Percentiles rank a stretch among this genome's conserved stretches.
These are phyloP conservation scores for Aproaerema taeniolella DNA, from an alignment of 2,888 invertebrate species.

Conservation along the genomic window DNA sequence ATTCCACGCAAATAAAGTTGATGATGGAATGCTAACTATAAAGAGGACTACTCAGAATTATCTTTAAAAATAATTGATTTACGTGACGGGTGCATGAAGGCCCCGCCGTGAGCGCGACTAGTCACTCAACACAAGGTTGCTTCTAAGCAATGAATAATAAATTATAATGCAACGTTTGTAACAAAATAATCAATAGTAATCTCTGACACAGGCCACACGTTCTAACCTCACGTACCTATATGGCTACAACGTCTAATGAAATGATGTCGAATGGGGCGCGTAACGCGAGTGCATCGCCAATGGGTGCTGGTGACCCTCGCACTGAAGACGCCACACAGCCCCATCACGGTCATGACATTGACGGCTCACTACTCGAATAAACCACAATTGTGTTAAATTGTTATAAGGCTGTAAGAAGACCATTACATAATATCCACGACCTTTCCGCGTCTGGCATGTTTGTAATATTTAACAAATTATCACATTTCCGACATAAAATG, in stretches of 20 bases:
- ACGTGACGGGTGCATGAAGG: too few relatives aligned
- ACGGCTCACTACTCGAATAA: conserved; percentile 31
- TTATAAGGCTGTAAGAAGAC: conserved; percentile 26
- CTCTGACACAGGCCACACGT: conserved; percentile 20
- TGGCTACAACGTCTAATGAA: conserved; percentile 9
- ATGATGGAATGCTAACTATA: too few relatives aligned
- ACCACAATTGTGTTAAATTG: conserved; percentile 39
- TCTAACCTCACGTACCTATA: conserved; percentile 27
- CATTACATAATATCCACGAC: conserved; percentile 50
- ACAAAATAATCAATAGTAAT: conserved; percentile 16
- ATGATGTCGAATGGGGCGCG: conserved; percentile 3
- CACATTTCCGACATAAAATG: conserved; percentile 26
- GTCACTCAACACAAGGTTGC: conserved; percentile 6
- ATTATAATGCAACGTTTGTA: conserved; percentile 5
- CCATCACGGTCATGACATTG: conserved; percentile 66
- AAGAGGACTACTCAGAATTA: too few relatives aligned
- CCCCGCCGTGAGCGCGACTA: not conserved
- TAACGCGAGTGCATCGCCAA: conserved; percentile 4
- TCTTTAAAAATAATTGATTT: too few relatives aligned
- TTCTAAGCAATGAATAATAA: conserved; percentile 7
- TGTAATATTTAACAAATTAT: conserved; percentile 26
- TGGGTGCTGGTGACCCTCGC: conserved; percentile 30
- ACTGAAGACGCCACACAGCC: conserved; percentile 38
- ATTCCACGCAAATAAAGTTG: too few relatives aligned
- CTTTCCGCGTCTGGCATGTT: conserved; percentile 31